Percentiles rank a stretch among this genome's conserved stretches.
These are phyloP conservation scores for Drosophila truncata DNA, from an alignment of 1,140 invertebrate genomes.

Conservation along the genomic window DNA sequence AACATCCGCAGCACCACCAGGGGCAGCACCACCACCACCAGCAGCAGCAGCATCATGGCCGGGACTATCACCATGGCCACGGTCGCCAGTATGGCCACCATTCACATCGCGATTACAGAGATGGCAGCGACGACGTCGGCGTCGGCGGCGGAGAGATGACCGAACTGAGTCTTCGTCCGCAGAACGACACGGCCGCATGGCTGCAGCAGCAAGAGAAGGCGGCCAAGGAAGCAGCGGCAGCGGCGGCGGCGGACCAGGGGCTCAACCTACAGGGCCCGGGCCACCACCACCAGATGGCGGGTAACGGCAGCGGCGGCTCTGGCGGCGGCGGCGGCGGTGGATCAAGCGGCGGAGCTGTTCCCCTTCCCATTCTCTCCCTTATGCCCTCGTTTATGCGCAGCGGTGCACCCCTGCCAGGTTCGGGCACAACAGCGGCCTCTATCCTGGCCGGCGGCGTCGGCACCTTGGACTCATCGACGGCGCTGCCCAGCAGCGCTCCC, in stretches of 20 bases:
- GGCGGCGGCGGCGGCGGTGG: slow-evolving; percentile 57
- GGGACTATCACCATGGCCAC: slow-evolving; percentile 66
- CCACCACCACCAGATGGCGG: slow-evolving; percentile 72
- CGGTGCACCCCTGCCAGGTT: slow-evolving; percentile 87
- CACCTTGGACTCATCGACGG: slow-evolving; percentile 18
- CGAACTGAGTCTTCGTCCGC: slow-evolving; percentile 81
- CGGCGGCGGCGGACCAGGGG: slow-evolving; percentile 70
- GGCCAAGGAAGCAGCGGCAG: slow-evolving; percentile 79
- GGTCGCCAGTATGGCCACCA: slow-evolving; percentile 70
- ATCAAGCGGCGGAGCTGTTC: slow-evolving; percentile 77
- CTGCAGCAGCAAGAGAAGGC: slow-evolving; percentile 84
- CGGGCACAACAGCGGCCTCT: slow-evolving; percentile 53
- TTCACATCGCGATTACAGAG: slow-evolving; percentile 71
- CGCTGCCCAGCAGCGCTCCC: slow-evolving; percentile 23
- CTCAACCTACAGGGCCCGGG: slow-evolving; percentile 86
- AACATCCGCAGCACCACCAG: slow-evolving; percentile 59
- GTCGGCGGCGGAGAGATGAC: slow-evolving; percentile 41
- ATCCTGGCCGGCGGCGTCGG: slow-evolving; percentile 34
- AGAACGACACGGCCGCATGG: slow-evolving; percentile 82
- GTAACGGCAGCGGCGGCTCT: slow-evolving; percentile 48
- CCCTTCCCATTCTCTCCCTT: slow-evolving; percentile 83
- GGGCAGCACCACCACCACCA: slow-evolving; percentile 63
- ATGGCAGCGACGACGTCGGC: slow-evolving; percentile 76
- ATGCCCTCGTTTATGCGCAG: slow-evolving; percentile 85
- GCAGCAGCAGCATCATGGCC: slow-evolving; percentile 73